phyloP scores from a whole-genome alignment of 1,140 invertebrate genomes.

The Lepidotrigona ventralis region DNA sequence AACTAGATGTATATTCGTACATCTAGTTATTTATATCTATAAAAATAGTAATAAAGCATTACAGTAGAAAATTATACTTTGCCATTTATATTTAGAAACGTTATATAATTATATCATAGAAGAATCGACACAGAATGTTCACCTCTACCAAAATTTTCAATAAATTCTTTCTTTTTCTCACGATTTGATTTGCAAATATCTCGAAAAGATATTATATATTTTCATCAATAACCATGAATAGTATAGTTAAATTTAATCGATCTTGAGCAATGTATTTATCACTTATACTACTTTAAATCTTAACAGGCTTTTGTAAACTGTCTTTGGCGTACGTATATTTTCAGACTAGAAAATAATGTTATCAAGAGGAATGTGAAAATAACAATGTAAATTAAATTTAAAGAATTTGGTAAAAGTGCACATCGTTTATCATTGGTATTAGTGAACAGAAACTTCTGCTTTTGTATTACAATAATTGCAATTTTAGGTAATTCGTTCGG shows the following conservation, averaged over 20 bases:
- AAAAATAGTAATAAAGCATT: slow-evolving; percentile 1
- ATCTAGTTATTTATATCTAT: background rate
- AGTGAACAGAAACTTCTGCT: background rate
- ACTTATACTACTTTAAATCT: slow-evolving; percentile 37
- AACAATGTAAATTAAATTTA: slow-evolving; percentile 21
- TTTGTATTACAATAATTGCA: slow-evolving; percentile 4
- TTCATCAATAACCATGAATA: background rate
- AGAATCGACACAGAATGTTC: slow-evolving; percentile 42
- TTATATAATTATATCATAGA: background rate
- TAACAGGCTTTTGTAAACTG: slow-evolving; percentile 30
- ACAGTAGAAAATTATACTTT: slow-evolving; percentile 9
- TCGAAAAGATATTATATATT: background rate
- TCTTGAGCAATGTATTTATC: slow-evolving; percentile 46
- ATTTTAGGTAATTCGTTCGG: slow-evolving; percentile 3
- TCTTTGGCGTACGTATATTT: slow-evolving; percentile 40
- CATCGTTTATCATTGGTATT: slow-evolving; percentile 15
- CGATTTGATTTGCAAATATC: background rate
- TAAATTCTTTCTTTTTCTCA: slow-evolving; percentile 1
- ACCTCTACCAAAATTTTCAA: slow-evolving; percentile 34
- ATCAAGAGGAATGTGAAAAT: slow-evolving; percentile 23
- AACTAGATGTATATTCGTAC: background rate
- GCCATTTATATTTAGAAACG: background rate
- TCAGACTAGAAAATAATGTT: slow-evolving; percentile 32
- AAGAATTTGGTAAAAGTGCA: slow-evolving; percentile 34
- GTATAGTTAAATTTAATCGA: slow-evolving; percentile 27